These are phyloP conservation scores for Dissostichus mawsoni DNA, from an alignment of 2,113 vertebrate species.

Conservation along the genomic window DNA sequence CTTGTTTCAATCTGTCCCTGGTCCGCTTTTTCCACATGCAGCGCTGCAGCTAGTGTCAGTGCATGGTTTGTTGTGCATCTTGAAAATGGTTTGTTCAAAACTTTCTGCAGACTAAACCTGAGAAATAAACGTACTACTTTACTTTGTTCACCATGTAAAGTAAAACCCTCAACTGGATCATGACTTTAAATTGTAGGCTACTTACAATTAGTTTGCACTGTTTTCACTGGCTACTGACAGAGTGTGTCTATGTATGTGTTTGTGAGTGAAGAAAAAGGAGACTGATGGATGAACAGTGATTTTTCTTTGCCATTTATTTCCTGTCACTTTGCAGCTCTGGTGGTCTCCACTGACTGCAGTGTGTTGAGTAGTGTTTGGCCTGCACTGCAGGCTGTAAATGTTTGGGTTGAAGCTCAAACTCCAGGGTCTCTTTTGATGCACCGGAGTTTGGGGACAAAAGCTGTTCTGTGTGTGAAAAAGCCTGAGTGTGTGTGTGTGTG, in stretches of 20 bases:
- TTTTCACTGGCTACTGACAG: not conserved
- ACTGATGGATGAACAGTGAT: not conserved
- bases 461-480: conserved; percentile 40
- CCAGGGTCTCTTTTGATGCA: conserved; percentile 61
- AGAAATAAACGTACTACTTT: not conserved
- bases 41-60: not conserved
- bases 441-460: conserved; percentile 76
- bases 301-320: conserved; percentile 11
- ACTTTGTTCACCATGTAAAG: not conserved
- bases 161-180: not conserved
- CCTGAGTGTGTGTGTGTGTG: conserved; percentile 3
- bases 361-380: conserved; percentile 45
- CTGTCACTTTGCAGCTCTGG: conserved; percentile 40
- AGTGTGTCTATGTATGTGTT: not conserved
- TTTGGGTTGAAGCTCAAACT: conserved; percentile 67
- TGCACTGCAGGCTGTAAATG: conserved; percentile 57
- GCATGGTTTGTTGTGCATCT: not conserved
- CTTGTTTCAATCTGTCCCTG: not conserved
- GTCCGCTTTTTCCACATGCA: not conserved
- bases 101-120: conserved; percentile 15
- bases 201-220: not conserved
- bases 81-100: conserved; percentile 13
- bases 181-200: conserved; percentile 6
- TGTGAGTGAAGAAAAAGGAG: not conserved
- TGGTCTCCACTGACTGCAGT: conserved; percentile 38